Evolutionary conservation across 2,888 invertebrate species (phyloP).

Genomic region (Ophion costatus): DNA sequence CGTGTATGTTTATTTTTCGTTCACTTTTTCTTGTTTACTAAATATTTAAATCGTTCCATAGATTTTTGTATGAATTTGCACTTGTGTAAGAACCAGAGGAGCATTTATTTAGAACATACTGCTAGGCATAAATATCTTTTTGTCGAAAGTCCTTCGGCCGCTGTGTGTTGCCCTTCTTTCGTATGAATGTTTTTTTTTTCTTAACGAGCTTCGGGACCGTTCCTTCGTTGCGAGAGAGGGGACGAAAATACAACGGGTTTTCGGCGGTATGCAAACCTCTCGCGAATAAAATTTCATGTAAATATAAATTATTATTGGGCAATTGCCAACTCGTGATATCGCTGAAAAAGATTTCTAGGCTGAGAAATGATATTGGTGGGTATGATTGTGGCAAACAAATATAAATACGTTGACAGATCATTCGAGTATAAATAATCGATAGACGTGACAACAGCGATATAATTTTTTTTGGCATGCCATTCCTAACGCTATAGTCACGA

Average conservation of each 20-base stretch:
- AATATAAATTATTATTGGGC: too few relatives aligned
- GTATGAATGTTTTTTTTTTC: constrained; percentile 3
- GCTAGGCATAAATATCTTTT: constrained; percentile 22
- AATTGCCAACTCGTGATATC: too few relatives aligned
- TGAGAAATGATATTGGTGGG: neutral
- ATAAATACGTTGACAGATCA: too few relatives aligned
- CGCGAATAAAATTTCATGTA: too few relatives aligned
- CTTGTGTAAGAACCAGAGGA: neutral
- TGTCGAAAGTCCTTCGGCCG: neutral
- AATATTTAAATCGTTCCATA: constrained; percentile 27
- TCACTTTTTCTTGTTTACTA: constrained; percentile 25
- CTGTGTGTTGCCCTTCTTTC: constrained; percentile 33
- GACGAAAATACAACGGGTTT: too few relatives aligned
- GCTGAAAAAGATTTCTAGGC: too few relatives aligned
- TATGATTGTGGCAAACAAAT: constrained; percentile 1
- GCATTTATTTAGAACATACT: constrained; percentile 35
- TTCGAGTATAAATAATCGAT: too few relatives aligned
- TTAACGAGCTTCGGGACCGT: neutral
- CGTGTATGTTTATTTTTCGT: constrained; percentile 44
- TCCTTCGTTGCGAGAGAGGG: too few relatives aligned
- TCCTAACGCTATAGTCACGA: too few relatives aligned
- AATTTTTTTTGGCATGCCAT: too few relatives aligned
- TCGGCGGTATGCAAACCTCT: too few relatives aligned
- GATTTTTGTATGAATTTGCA: constrained; percentile 36
- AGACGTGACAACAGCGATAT: too few relatives aligned